Percentiles rank a stretch among this genome's conserved stretches.
Evolutionary conservation across 2,797 vertebrate species (phyloP).

Genomic region (Muscicapa striata): DNA sequence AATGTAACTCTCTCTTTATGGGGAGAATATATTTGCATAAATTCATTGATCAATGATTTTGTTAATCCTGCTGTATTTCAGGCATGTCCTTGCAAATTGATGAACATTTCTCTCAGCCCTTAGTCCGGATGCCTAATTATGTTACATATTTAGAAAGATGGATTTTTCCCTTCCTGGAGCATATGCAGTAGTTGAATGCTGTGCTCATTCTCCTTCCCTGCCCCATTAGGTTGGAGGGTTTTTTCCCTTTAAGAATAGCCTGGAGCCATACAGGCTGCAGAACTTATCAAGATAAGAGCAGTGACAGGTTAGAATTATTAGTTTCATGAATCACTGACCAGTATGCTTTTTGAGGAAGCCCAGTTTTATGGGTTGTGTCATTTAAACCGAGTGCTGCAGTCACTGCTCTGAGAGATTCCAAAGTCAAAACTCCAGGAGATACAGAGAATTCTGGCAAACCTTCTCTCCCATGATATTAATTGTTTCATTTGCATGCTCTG

Average conservation of each 20-base stretch:
- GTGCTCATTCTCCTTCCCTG: conserved; percentile 23
- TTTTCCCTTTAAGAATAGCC: conserved; percentile 32
- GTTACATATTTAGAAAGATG: conserved; percentile 50
- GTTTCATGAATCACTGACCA: conserved; percentile 46
- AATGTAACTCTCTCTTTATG: conserved; percentile 37
- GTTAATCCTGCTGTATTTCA: conserved; percentile 34
- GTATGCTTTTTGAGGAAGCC: background rate
- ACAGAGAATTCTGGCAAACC: background rate
- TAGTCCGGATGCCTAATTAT: background rate
- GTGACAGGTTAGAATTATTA: conserved; percentile 28
- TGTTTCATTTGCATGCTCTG: conserved; percentile 50
- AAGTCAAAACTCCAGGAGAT: conserved; percentile 8
- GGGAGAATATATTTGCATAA: conserved; percentile 49
- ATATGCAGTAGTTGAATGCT: conserved; percentile 12
- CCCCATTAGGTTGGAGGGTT: background rate
- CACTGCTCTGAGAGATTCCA: background rate
- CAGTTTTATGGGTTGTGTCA: background rate
- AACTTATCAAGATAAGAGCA: conserved; percentile 19
- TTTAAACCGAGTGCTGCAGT: background rate
- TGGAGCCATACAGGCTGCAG: background rate
- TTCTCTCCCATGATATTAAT: conserved; percentile 2
- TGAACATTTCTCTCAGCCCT: conserved; percentile 42
- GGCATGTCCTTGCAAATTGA: conserved; percentile 41
- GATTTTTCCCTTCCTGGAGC: conserved; percentile 23
- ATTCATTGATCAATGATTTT: conserved; percentile 50